Conservation (phyloP, 2,888 invertebrate genomes). For the Amblyteles armatorius region DNA sequence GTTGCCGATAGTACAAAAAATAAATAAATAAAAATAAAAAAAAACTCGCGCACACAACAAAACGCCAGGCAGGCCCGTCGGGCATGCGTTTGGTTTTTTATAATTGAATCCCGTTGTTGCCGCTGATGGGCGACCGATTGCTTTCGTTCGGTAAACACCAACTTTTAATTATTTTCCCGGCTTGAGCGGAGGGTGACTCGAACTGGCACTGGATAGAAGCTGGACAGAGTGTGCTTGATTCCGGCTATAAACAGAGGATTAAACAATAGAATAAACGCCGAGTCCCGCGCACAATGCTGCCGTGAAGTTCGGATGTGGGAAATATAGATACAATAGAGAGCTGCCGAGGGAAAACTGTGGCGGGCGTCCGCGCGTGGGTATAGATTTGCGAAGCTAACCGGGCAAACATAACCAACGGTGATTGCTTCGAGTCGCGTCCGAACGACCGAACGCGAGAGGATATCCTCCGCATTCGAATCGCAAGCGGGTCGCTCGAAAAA, state of each 20-base stretch:
- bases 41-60: not conserved
- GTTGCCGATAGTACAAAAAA: constrained; percentile 27
- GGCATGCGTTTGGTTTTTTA: constrained; percentile 76
- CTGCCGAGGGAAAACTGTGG: constrained; percentile 24
- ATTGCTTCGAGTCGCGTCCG: constrained; percentile 78
- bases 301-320: constrained; percentile 61
- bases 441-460: constrained; percentile 43
- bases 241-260: constrained; percentile 75
- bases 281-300: constrained; percentile 45
- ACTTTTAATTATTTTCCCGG: constrained; percentile 79
- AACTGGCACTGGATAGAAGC: constrained; percentile 21
- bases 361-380: constrained; percentile 45
- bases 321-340: constrained; percentile 31
- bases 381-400: constrained; percentile 74
- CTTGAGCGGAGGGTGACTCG: constrained; percentile 44
- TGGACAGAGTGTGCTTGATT: constrained; percentile 70
- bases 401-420: constrained; percentile 78
- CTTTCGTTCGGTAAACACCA: constrained; percentile 79
- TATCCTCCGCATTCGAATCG: constrained; percentile 74
- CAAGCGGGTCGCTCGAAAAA: constrained; percentile 58
- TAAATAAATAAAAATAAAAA: not conserved
- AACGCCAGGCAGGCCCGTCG: constrained; percentile 22
- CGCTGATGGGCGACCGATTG: constrained; percentile 79
- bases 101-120: constrained; percentile 80
- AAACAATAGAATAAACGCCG: constrained; percentile 75